Evolutionary conservation across 2,113 vertebrate genomes (phyloP).

Genomic region (Oxyura jamaicensis): DNA sequence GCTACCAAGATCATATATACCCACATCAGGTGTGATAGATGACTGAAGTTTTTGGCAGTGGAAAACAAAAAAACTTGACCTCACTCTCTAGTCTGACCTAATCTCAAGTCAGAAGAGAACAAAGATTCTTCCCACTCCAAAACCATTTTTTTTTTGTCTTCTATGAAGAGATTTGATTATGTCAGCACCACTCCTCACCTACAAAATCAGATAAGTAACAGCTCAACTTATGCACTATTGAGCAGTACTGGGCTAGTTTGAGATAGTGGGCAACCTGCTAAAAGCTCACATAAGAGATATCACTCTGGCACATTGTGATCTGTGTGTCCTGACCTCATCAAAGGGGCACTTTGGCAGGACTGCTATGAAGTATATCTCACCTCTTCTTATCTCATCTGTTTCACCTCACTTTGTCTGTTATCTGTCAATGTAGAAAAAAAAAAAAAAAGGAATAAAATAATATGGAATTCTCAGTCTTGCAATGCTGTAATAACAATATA

Average conservation of each 20-base stretch:
- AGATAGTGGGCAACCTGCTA: neutral
- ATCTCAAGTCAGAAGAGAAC: neutral
- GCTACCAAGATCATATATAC: neutral
- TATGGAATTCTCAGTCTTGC: neutral
- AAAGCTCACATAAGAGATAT: neutral
- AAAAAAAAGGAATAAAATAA: neutral
- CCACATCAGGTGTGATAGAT: too few species aligned
- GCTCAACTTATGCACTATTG: neutral
- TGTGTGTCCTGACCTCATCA: fast-evolving
- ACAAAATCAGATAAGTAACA: fast-evolving
- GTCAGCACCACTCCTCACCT: neutral
- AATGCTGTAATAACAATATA: neutral
- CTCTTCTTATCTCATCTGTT: neutral
- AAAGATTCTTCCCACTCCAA: neutral
- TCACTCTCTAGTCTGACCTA: neutral
- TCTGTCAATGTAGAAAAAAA: neutral
- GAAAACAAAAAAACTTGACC: neutral
- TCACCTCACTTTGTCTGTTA: neutral
- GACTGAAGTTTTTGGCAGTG: neutral
- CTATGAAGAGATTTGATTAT: neutral
- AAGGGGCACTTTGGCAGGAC: neutral
- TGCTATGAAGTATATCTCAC: neutral
- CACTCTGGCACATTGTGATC: neutral
- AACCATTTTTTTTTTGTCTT: neutral
- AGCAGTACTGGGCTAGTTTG: neutral